These are phyloP conservation scores for Aldrovandia affinis DNA, from an alignment of 2,797 vertebrate species.

Conservation along the genomic window DNA sequence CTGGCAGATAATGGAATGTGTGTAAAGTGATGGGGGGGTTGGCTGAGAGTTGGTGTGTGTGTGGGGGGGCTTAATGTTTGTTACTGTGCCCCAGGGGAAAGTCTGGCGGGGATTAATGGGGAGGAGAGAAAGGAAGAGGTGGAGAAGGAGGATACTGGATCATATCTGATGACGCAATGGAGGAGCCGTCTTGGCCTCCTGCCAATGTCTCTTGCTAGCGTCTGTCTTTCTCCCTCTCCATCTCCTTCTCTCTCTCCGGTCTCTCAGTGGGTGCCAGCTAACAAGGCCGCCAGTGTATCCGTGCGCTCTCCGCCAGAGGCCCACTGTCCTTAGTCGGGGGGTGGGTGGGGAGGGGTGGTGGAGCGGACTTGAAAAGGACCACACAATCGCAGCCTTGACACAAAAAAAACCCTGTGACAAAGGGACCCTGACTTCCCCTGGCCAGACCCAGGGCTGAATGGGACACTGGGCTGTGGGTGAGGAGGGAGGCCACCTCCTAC, in stretches of 20 bases:
- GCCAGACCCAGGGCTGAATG: conserved; percentile 69
- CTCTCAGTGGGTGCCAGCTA: conserved; percentile 66
- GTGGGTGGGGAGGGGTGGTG: conserved; percentile 35
- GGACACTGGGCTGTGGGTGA: conserved; percentile 73
- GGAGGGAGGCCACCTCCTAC: conserved; percentile 68
- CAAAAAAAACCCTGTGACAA: conserved; percentile 72
- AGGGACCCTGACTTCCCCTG: conserved; percentile 69
- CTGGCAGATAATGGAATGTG: conserved; percentile 66
- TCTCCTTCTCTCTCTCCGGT: conserved; percentile 57
- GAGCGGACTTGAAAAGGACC: conserved; percentile 64
- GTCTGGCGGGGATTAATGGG: conserved; percentile 57
- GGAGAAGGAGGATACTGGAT: conserved; percentile 44
- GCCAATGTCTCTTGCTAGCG: conserved; percentile 47
- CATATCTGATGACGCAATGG: conserved; percentile 68
- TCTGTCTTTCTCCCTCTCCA: conserved; percentile 45
- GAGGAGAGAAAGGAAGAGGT: conserved; percentile 50
- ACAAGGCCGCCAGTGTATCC: conserved; percentile 81
- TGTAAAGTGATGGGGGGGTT: conserved; percentile 59
- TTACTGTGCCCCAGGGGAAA: conserved; percentile 64
- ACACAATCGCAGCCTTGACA: conserved; percentile 81
- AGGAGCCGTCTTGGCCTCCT: conserved; percentile 46
- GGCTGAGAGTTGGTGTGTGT: conserved; percentile 40
- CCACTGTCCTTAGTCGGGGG: conserved; percentile 35
- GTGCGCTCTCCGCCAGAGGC: conserved; percentile 43
- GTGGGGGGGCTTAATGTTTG: conserved; percentile 58